These are phyloP conservation scores for Cairina moschata DNA, from an alignment of 2,113 vertebrate species.

Conservation along the genomic window DNA sequence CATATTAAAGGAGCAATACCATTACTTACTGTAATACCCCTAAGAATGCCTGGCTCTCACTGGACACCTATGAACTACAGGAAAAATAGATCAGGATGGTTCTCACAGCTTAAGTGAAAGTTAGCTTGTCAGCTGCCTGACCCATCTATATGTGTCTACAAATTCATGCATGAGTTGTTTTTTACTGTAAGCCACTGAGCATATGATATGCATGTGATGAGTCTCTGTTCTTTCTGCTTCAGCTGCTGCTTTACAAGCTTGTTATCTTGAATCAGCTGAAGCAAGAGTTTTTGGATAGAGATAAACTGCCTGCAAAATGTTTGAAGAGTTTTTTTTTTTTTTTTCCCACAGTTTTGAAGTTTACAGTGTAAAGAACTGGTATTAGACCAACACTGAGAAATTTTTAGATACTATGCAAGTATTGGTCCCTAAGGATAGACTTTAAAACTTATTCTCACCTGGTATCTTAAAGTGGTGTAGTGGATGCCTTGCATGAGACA, in stretches of 20 bases:
- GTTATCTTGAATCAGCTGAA: slow-evolving; percentile 1
- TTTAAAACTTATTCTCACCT: neutral
- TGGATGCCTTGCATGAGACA: neutral
- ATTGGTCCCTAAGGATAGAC: neutral
- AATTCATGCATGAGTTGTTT: neutral
- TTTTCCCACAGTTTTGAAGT: neutral
- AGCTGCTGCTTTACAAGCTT: neutral
- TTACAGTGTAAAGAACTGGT: neutral
- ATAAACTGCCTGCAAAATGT: neutral
- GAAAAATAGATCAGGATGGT: neutral
- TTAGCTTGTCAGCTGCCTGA: slow-evolving; percentile 19
- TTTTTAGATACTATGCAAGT: neutral
- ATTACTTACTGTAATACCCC: neutral
- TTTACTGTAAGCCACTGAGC: neutral
- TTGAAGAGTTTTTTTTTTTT: neutral
- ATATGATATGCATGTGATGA: neutral
- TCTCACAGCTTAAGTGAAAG: neutral
- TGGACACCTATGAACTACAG: neutral
- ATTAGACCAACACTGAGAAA: neutral
- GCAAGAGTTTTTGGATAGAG: neutral
- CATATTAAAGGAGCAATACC: neutral
- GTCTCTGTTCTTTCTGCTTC: slow-evolving; percentile 60
- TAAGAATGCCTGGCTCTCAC: neutral
- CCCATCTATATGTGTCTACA: neutral
- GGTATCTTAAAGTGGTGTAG: neutral